Percentiles rank a stretch among this genome's conserved stretches.
Evolutionary conservation across 2,797 vertebrate genomes (phyloP).

Genomic region (Gadopsis marmoratus): DNA sequence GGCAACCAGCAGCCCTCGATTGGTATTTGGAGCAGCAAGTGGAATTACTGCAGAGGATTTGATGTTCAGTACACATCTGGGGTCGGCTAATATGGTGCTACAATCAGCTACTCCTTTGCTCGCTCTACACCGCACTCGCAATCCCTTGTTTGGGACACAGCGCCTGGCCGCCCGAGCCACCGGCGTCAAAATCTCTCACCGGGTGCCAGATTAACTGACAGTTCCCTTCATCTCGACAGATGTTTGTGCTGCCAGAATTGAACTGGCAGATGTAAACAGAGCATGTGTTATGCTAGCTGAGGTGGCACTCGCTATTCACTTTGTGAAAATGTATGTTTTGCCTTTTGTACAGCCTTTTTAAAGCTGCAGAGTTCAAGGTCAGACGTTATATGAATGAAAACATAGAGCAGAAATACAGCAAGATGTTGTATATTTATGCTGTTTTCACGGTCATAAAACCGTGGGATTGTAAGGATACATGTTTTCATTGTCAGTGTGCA

Average conservation of each 20-base stretch:
- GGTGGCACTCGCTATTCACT: slow-evolving; percentile 23
- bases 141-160: slow-evolving; percentile 59
- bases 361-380: slow-evolving; percentile 42
- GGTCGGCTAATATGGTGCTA: slow-evolving; percentile 82
- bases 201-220: slow-evolving; percentile 58
- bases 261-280: slow-evolving; percentile 49
- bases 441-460: background rate
- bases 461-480: background rate
- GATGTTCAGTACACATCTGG: slow-evolving; percentile 87
- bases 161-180: slow-evolving; percentile 41
- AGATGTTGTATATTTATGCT: background rate
- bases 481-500: background rate
- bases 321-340: background rate
- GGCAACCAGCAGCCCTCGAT: slow-evolving; percentile 84
- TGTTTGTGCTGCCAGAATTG: slow-evolving; percentile 42
- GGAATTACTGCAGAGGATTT: slow-evolving; percentile 88
- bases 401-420: background rate
- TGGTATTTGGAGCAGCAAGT: slow-evolving; percentile 87
- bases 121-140: slow-evolving; percentile 26
- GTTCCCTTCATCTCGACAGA: slow-evolving; percentile 52
- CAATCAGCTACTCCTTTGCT: slow-evolving; percentile 63
- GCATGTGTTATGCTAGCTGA: slow-evolving; percentile 29
- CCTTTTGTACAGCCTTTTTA: background rate
- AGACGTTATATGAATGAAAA: slow-evolving; percentile 17
- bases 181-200: slow-evolving; percentile 46